Percentiles rank a stretch among this genome's conserved stretches.
Conservation (phyloP, 1,140 invertebrate genomes). For the Zaprionus tsacasi region DNA sequence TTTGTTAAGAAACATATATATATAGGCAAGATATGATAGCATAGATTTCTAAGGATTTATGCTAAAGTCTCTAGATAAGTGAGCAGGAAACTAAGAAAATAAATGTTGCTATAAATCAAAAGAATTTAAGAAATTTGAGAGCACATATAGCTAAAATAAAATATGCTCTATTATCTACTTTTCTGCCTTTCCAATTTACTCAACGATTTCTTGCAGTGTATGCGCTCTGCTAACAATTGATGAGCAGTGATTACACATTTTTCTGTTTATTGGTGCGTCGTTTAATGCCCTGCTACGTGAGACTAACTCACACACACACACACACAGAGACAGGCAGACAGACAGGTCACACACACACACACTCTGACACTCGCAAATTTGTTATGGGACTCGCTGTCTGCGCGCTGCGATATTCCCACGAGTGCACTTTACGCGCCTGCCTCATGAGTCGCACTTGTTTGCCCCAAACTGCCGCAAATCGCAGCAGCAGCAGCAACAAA, state of each 20-base stretch:
- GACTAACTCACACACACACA: slow-evolving; percentile 29
- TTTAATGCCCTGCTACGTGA: slow-evolving; percentile 58
- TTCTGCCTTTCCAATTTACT: background rate
- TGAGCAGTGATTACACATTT: slow-evolving; percentile 78
- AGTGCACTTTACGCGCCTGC: slow-evolving; percentile 70
- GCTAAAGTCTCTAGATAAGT: background rate
- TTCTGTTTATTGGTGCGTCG: slow-evolving; percentile 45
- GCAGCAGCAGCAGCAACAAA: slow-evolving; percentile 15
- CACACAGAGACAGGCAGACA: background rate
- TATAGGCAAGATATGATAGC: background rate
- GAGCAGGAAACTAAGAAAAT: background rate
- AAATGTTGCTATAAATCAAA: background rate
- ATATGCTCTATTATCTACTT: background rate
- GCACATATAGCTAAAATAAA: background rate
- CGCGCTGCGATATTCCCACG: slow-evolving; percentile 57
- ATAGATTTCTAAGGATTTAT: background rate
- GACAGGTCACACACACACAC: slow-evolving; percentile 1
- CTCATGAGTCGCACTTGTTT: slow-evolving; percentile 60
- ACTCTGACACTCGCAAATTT: slow-evolving; percentile 15
- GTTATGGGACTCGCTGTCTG: slow-evolving; percentile 21
- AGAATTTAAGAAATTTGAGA: background rate
- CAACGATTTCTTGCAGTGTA: slow-evolving; percentile 51
- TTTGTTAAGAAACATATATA: background rate
- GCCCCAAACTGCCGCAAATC: slow-evolving; percentile 7
- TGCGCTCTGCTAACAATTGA: slow-evolving; percentile 47